phyloP scores from a whole-genome alignment of 2,888 invertebrate genomes.

The Drosophila borealis region DNA sequence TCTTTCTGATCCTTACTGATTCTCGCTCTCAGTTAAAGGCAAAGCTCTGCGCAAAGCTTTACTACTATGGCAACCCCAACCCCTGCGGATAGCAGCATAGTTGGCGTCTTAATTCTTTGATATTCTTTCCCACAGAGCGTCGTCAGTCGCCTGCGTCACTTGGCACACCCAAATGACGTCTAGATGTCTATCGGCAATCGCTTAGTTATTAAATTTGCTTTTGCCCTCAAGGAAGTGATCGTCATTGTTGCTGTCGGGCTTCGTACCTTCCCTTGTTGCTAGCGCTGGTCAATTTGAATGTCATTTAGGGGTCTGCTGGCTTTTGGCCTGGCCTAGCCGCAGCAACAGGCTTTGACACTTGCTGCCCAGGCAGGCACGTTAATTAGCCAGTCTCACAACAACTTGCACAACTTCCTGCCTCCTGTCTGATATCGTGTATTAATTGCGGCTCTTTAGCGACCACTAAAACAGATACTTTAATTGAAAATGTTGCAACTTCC shows the following conservation, averaged over 20 bases:
- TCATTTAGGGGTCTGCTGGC: constrained; percentile 38
- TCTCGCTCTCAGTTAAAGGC: neutral
- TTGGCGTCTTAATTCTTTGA: neutral
- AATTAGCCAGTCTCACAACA: constrained; percentile 61
- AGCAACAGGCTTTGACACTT: constrained; percentile 73
- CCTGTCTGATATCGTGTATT: constrained; percentile 42
- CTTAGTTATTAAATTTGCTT: constrained; percentile 68
- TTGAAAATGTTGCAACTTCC: constrained; percentile 73
- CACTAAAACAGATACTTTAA: constrained; percentile 51
- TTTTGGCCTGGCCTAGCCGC: constrained; percentile 8
- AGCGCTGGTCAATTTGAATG: constrained; percentile 66
- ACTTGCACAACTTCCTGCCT: constrained; percentile 65
- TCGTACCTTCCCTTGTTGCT: constrained; percentile 21
- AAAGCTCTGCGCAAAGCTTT: constrained; percentile 1
- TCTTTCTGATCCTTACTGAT: neutral
- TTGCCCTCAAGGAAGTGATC: constrained; percentile 67
- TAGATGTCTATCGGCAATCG: constrained; percentile 60
- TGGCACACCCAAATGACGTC: constrained; percentile 53
- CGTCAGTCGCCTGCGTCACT: constrained; percentile 4
- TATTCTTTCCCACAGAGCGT: constrained; percentile 48
- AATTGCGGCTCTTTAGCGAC: constrained; percentile 74
- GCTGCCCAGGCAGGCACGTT: constrained; percentile 51
- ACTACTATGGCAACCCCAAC: neutral
- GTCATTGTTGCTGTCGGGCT: constrained; percentile 27
- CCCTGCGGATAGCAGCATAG: too few relatives aligned